Percentiles rank a stretch among this genome's conserved stretches.
Evolutionary conservation across 1,140 invertebrate genomes (phyloP).

Genomic region (Charaxes varanes): DNA sequence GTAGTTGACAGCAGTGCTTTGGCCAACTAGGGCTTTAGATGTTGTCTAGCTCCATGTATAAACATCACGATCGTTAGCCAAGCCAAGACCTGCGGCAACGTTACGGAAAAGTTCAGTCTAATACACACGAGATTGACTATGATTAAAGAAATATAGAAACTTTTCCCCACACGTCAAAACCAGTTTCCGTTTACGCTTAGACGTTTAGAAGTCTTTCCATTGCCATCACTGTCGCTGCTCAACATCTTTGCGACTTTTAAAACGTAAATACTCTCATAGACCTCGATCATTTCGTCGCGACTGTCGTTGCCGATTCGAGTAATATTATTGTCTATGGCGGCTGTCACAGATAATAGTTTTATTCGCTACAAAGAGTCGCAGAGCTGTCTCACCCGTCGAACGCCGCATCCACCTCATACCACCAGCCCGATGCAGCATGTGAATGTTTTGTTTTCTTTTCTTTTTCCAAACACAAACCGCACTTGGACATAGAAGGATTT

Average conservation of each 20-base stretch:
- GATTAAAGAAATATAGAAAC: slow-evolving; percentile 13
- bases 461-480: slow-evolving; percentile 70
- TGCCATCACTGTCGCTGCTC: slow-evolving; percentile 39
- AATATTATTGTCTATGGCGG: neutral
- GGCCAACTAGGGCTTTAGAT: slow-evolving; percentile 34
- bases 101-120: slow-evolving; percentile 46
- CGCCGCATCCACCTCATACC: slow-evolving; percentile 63
- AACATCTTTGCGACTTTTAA: slow-evolving; percentile 44
- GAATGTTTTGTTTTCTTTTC: slow-evolving; percentile 72
- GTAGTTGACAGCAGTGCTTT: too few relatives aligned
- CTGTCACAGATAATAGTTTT: neutral
- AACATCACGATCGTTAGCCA: slow-evolving; percentile 36
- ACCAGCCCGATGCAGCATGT: slow-evolving; percentile 69
- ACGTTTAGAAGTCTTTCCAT: slow-evolving; percentile 57
- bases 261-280: slow-evolving; percentile 7
- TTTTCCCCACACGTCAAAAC: slow-evolving; percentile 48
- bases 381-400: slow-evolving; percentile 44
- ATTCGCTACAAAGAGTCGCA: slow-evolving; percentile 30
- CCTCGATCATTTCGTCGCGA: neutral
- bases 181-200: slow-evolving; percentile 49
- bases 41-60: slow-evolving; percentile 35
- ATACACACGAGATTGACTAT: slow-evolving; percentile 26
- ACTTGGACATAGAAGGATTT: slow-evolving; percentile 71
- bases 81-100: slow-evolving; percentile 35
- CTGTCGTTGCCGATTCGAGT: neutral